These are phyloP conservation scores for Paramormyrops hopkinsi DNA, from an alignment of 2,797 vertebrate genomes.

Conservation along the genomic window DNA sequence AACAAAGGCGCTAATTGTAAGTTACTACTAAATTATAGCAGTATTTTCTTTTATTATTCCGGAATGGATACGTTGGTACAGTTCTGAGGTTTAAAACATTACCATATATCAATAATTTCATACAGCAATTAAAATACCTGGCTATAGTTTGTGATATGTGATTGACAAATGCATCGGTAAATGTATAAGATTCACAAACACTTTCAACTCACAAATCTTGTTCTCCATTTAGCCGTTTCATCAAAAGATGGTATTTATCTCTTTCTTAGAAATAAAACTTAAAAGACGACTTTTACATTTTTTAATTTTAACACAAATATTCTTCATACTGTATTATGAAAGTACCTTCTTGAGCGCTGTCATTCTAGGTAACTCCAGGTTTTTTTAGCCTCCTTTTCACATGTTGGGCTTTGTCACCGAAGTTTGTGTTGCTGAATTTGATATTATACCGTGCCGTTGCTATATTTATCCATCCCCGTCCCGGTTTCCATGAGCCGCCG, in stretches of 20 bases:
- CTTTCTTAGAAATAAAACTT: neutral
- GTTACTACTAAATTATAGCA: neutral
- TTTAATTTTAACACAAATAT: neutral
- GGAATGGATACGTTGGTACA: neutral
- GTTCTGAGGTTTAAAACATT: neutral
- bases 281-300: neutral
- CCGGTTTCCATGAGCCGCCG: neutral
- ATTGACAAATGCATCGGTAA: neutral
- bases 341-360: slow-evolving; percentile 36
- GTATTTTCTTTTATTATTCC: neutral
- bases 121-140: neutral
- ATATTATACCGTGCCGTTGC: neutral
- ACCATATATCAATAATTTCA: neutral
- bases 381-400: neutral
- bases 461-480: neutral
- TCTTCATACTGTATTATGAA: neutral
- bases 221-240: neutral
- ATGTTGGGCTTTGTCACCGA: neutral
- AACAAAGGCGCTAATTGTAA: neutral
- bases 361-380: slow-evolving; percentile 28
- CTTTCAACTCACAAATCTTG: neutral
- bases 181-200: neutral
- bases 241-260: neutral
- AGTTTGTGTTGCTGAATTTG: neutral
- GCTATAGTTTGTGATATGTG: neutral